Evolutionary conservation across 53 echinoderm and acorn worm genomes (phyloP).

Genomic region (Antedon mediterranea): DNA sequence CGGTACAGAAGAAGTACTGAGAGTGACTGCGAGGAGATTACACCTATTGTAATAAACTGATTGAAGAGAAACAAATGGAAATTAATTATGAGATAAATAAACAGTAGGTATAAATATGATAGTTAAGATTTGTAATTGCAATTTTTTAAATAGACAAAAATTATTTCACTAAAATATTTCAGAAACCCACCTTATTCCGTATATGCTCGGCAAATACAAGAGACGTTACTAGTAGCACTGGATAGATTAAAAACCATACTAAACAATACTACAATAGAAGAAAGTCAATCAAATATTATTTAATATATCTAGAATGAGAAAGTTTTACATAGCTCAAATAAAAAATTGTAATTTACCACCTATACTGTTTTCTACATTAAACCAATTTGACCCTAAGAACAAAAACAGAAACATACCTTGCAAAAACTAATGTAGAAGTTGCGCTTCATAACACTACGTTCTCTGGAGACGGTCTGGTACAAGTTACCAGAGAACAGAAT

Average conservation of each 20-base stretch:
- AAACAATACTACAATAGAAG: slow-evolving; percentile 44
- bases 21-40: slow-evolving; percentile 44
- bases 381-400: too few relatives aligned
- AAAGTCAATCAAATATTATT: not conserved
- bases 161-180: too few relatives aligned
- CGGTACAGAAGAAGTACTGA: slow-evolving; percentile 59
- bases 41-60: slow-evolving; percentile 59
- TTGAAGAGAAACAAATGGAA: not conserved
- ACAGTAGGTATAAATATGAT: too few relatives aligned
- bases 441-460: slow-evolving; percentile 56
- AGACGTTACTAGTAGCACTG: slow-evolving; percentile 47
- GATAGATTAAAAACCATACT: slow-evolving; percentile 85
- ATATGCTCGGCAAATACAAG: slow-evolving; percentile 39
- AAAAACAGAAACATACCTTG: slow-evolving; percentile 31
- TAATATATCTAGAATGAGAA: too few relatives aligned
- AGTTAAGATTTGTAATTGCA: too few relatives aligned
- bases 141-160: too few relatives aligned
- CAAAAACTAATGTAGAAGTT: slow-evolving; percentile 81
- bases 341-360: too few relatives aligned
- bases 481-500: slow-evolving; percentile 66
- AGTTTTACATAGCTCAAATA: too few relatives aligned
- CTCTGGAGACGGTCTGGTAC: slow-evolving; percentile 65
- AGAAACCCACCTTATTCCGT: slow-evolving; percentile 52
- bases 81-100: not conserved
- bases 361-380: too few relatives aligned